Base-by-base conservation (phyloP, 1,140 invertebrate genomes). In the Stenopsyche tienmushanensis region DNA sequence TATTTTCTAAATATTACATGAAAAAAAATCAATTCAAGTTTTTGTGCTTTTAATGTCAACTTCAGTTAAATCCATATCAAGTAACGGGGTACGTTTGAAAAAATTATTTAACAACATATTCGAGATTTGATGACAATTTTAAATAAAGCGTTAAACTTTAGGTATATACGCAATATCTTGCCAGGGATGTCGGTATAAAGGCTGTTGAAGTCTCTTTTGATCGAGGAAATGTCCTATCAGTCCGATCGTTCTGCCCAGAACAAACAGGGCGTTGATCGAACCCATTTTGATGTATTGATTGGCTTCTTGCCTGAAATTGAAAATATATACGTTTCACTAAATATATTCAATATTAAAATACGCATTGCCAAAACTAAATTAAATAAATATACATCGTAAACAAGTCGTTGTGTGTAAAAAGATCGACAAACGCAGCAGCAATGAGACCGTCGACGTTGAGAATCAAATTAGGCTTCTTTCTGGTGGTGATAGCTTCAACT, bases 171-270 rank as follows among this genome's bases (percentile, higher is more conserved):
- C 96, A 79, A 99, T 99, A 77, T 99, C 98, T 78, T 99, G 98
- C 97, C 97, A 99, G 13, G 98, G 98, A 82, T 99, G 97, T 71
- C 98, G 89, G 80, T 99, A 99, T 5, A 99, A 84, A 10, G 97
- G 97, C 84, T 99, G 98, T 77, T 99, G 98, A 78, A 99, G 84
- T 69, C 97, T 84, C 80, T 96, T 98, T 81, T 99, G 98, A 81
- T 99, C 98, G 83, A 99, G 88, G 74, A 92, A 99, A 78, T 99
- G 98, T 47, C 96, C 97, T 77, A 99, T 97, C 74, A 99, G 98
- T 65, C 98, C 98, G 83, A 99, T 96, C 76, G 93, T 97, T 69
- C 98, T 86, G 29, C 98, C 98, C 34, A 99, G 84, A 20, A 99
- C 96, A 82, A 99, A 99, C 23, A 99, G 83, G 9, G 97, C 98